These are phyloP conservation scores for Psylliodes chrysocephalus DNA, from an alignment of 2,888 invertebrate species.

Conservation along the genomic window DNA sequence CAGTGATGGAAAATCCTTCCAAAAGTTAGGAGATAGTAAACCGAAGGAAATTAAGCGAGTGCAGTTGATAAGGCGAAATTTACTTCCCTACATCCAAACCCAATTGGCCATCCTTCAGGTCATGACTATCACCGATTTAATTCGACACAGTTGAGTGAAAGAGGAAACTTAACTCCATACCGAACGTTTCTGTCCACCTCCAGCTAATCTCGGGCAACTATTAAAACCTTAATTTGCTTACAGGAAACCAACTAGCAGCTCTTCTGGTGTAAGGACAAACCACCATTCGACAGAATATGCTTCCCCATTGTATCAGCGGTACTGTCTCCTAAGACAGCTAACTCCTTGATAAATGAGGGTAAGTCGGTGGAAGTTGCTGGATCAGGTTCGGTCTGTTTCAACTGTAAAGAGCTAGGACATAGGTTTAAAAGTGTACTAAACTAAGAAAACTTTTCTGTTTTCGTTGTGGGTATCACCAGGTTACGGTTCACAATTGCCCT, in stretches of 20 bases:
- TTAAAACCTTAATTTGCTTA: slow-evolving; percentile 16
- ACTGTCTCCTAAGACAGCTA: background rate
- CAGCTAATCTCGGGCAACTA: slow-evolving; percentile 1
- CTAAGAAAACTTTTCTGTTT: no score
- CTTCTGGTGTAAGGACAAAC: background rate
- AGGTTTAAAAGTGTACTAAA: background rate
- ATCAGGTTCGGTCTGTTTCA: background rate
- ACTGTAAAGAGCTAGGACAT: background rate
- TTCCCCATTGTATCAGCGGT: background rate
- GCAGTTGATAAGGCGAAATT: no score
- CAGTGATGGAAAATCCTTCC: slow-evolving; percentile 1
- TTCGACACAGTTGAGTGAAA: background rate
- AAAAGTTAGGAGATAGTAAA: no score
- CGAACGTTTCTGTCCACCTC: slow-evolving; percentile 5
- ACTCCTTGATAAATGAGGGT: background rate
- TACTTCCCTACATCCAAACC: no score
- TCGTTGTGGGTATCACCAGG: slow-evolving; percentile 1
- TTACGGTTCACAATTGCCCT: background rate
- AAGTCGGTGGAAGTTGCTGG: background rate
- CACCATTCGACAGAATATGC: background rate
- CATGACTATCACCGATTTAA: background rate
- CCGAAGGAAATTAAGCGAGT: no score
- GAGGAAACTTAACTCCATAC: background rate
- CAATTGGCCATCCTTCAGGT: background rate
- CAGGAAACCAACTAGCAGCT: background rate